phyloP scores from a whole-genome alignment of 92 coral and sea anemone genomes.

The Heteractis magnifica region DNA sequence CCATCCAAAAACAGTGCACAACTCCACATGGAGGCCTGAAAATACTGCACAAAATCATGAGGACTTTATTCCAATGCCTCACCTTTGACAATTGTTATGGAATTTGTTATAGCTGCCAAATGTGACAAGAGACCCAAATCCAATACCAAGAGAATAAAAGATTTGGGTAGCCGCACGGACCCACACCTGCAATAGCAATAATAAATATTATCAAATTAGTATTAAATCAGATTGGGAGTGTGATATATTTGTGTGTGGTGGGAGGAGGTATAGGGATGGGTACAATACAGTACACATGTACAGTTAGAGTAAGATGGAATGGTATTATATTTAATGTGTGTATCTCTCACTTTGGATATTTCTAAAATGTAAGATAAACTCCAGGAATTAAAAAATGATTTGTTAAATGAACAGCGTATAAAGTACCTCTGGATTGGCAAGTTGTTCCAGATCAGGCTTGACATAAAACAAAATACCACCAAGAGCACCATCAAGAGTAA shows the following conservation, averaged over 20 bases:
- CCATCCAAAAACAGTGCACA: neutral
- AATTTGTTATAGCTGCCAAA: constrained; percentile 96
- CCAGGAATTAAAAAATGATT: too few relatives aligned
- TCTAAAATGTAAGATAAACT: too few relatives aligned
- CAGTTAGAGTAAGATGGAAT: too few relatives aligned
- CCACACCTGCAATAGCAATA: constrained; percentile 69
- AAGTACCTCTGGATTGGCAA: constrained; percentile 61
- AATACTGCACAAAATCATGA: neutral
- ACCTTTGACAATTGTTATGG: constrained; percentile 77
- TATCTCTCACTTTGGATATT: too few relatives aligned
- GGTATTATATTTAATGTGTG: too few relatives aligned
- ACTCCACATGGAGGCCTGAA: neutral
- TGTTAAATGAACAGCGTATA: neutral
- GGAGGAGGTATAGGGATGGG: too few relatives aligned
- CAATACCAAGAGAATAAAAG: constrained; percentile 91
- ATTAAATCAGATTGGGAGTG: neutral
- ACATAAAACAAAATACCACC: constrained; percentile 78
- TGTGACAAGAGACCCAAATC: constrained; percentile 86
- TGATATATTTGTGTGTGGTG: too few relatives aligned
- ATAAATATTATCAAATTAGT: neutral
- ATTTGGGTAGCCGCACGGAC: constrained; percentile 94
- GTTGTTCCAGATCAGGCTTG: constrained; percentile 64
- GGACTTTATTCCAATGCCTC: neutral
- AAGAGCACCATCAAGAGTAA: constrained; percentile 84
- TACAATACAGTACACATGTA: too few relatives aligned